Evolutionary conservation across 2,888 invertebrate genomes (phyloP).

Genomic region (Chromoteleia sp.): DNA sequence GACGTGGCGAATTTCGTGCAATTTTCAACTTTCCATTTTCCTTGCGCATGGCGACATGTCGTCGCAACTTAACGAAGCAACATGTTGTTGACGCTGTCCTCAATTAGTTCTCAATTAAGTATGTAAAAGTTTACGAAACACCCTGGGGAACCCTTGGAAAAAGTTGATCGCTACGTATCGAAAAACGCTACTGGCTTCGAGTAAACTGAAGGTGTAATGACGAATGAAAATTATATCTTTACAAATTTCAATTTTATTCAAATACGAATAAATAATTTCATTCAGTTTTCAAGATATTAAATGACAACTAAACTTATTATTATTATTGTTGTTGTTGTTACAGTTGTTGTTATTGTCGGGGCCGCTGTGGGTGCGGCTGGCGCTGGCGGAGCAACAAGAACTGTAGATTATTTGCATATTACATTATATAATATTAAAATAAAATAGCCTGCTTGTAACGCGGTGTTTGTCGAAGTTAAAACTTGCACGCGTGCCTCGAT

Average conservation of each 20-base stretch:
- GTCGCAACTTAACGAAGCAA: conserved; percentile 42
- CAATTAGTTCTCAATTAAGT: conserved; percentile 51
- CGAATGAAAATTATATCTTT: background rate
- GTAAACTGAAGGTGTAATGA: background rate
- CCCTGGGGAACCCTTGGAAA: conserved; percentile 18
- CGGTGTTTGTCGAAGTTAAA: no score
- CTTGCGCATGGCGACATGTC: conserved; percentile 43
- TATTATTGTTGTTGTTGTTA: no score
- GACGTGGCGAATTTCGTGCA: conserved; percentile 57
- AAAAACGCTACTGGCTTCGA: background rate
- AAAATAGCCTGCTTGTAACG: no score
- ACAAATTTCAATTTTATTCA: no score
- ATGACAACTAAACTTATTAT: no score
- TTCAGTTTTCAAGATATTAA: no score
- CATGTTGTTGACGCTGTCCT: conserved; percentile 43
- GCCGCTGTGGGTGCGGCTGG: no score
- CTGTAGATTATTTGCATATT: no score
- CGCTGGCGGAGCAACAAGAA: no score
- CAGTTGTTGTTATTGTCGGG: no score
- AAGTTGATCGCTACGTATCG: background rate
- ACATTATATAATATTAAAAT: no score
- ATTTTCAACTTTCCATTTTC: conserved; percentile 74
- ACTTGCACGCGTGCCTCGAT: background rate
- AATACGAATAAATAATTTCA: no score
- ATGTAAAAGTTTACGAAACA: conserved; percentile 45